Base-by-base conservation (phyloP, 1,140 invertebrate species). In the Tetranychus urticae region DNA sequence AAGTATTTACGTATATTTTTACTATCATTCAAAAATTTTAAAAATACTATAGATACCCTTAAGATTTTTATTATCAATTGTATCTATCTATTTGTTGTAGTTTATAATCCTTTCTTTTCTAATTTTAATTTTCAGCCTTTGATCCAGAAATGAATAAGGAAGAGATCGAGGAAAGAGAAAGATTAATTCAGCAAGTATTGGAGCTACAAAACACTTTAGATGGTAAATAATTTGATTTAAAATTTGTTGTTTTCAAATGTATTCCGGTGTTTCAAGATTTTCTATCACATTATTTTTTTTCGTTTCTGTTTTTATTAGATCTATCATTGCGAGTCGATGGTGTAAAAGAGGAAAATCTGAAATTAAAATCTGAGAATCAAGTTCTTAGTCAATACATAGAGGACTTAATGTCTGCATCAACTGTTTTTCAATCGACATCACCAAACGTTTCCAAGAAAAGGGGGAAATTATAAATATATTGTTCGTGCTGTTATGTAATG, bases 381-480 rank as follows among this genome's bases (percentile, higher is more conserved):
- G 93, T 97, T 4, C 73, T 97, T 48, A 91, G 91, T 0, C 92
- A 97, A 71, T 99, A 99, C 69, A 98, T 98, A 68, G 92, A 98
- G 72, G 97, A 97, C 77, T 77, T 99, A 63, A 98, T 99, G 93
- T 88, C 89, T 31, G 92, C 93, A n/a, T 96, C 90, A 8, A 93
- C 87, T 72, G 91, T 98, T 35, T 98, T 98, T 75, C 92, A 97
- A 72, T 92, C 90, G 0, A 94, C 90, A 3, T 56, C 55, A 31
- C 55, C 55, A 7, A 56, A 34, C 7, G 35, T 10, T 56, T 14
- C 33, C 13, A 36, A 34, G 33, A 56, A 56, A 36, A 56, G 36
- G 35, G 55, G 55, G 1, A 56, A 56, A 56, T 23, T 23, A 23
- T 23, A 23, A 23, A 23, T 23, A 23, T 23, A 23, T 23, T 23